Conservation (phyloP, 2,797 vertebrate species). For the Perodicticus potto region DNA sequence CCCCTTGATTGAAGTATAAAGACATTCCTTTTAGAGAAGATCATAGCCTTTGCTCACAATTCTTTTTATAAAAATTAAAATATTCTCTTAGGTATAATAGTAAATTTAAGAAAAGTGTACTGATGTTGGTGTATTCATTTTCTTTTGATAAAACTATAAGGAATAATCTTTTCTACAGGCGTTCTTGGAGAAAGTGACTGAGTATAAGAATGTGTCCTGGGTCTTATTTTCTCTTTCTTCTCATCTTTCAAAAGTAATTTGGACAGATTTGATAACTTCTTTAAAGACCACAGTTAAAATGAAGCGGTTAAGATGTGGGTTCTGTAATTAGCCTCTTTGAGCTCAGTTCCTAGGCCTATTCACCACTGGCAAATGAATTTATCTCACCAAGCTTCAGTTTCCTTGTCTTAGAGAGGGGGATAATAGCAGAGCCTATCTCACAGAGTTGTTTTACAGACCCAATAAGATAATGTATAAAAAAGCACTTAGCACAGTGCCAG, state of each 20-base stretch:
- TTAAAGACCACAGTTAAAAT: background rate
- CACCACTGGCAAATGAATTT: background rate
- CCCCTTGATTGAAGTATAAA: background rate
- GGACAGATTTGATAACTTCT: background rate
- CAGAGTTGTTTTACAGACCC: background rate
- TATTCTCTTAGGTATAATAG: background rate
- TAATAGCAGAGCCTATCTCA: background rate
- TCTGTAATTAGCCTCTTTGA: background rate
- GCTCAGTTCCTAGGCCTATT: background rate
- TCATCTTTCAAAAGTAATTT: conserved; percentile 26
- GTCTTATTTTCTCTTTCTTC: background rate
- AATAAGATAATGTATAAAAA: conserved; percentile 25
- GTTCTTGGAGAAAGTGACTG: background rate
- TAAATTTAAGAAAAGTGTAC: background rate
- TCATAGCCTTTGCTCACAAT: background rate
- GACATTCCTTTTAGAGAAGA: background rate
- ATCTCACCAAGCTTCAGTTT: background rate
- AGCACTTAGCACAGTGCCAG: background rate
- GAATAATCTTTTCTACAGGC: background rate
- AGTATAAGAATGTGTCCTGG: background rate
- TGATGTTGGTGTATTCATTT: background rate
- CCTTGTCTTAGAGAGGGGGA: background rate
- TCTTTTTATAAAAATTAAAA: background rate
- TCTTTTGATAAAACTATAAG: background rate
- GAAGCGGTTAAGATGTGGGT: background rate